Base-by-base conservation (phyloP, 2,113 vertebrate species). In the Semnopithecus entellus region DNA sequence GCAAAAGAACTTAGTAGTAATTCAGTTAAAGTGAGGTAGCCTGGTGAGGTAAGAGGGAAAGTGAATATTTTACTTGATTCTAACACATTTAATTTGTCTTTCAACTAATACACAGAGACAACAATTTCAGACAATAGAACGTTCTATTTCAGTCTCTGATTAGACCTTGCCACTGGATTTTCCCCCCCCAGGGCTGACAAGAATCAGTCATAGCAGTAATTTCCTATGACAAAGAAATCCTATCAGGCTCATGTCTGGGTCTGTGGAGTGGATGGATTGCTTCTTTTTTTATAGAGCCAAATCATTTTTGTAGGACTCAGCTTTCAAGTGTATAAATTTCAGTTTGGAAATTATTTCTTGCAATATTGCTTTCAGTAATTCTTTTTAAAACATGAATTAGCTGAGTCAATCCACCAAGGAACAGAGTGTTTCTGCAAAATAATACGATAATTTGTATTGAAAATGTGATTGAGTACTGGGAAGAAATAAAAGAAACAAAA, bases 291-390 rank as follows among this genome's bases (percentile, higher is more conserved):
- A 96, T 82, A 95, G 83, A 50, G 52, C 90, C 94, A 95, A 87
- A 66, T 91, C 70, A 98, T 94, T 78, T 95, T 79, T 0, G 0
- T 40, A 76, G 97, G 95, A 43, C 32, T 95, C 97, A 96, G 66
- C 43, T 98, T 97, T 97, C 95, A 96, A 95, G 95, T 97, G 73
- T 80, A 45, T 86, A 96, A 93, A 55, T 94, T 98, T 98, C 79
- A 94, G 89, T 96, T 97, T 81, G 92, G 4, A 93, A 96, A 95
- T 88, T 64, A 95, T 92, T 97, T 98, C 93, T 94, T 16, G 73
- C 96, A 97, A 97, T 96, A 92, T 94, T 85, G 87, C 97, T 98
- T 98, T 98, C 97, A 98, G 97, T 80, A 90, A 91, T 96, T 94
- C 95, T 89, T 96, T 97, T 90, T 13, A 30, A 52, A 94, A 80